These are phyloP conservation scores for Mionectes olivaceus DNA, from an alignment of 2,797 vertebrate genomes.

Conservation along the genomic window DNA sequence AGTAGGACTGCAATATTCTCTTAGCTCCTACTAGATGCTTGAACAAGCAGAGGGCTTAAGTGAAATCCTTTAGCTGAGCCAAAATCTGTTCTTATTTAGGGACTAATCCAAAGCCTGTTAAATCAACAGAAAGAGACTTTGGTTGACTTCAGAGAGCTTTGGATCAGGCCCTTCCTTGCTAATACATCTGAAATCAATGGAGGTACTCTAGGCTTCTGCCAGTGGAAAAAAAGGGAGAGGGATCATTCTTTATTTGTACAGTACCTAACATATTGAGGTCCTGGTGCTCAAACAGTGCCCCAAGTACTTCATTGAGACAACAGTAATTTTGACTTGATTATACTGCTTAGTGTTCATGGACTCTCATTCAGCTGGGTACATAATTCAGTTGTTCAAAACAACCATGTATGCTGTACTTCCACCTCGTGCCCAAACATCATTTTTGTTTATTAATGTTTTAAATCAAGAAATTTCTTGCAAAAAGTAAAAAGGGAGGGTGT, in stretches of 20 bases:
- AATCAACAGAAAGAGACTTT: slow-evolving; percentile 71
- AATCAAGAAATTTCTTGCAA: neutral
- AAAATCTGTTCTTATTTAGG: slow-evolving; percentile 73
- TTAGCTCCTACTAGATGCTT: slow-evolving; percentile 53
- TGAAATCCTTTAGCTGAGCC: slow-evolving; percentile 68
- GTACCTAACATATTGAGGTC: neutral
- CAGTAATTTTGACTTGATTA: neutral
- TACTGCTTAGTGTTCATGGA: neutral
- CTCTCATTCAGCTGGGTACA: neutral
- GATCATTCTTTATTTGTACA: slow-evolving; percentile 2
- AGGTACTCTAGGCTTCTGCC: slow-evolving; percentile 31
- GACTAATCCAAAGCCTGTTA: slow-evolving; percentile 70
- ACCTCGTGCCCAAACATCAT: neutral
- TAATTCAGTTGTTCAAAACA: neutral
- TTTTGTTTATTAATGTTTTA: neutral
- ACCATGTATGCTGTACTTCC: neutral
- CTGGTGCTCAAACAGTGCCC: neutral
- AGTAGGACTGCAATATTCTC: slow-evolving; percentile 46
- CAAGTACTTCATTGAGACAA: neutral
- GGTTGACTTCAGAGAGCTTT: slow-evolving; percentile 67
- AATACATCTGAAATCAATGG: slow-evolving; percentile 65
- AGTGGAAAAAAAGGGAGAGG: neutral
- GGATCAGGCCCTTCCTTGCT: slow-evolving; percentile 46
- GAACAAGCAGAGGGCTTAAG: slow-evolving; percentile 67
- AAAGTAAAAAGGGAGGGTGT: neutral